Base-by-base conservation (phyloP, 1,140 invertebrate species). In the Cylas formicarius region DNA sequence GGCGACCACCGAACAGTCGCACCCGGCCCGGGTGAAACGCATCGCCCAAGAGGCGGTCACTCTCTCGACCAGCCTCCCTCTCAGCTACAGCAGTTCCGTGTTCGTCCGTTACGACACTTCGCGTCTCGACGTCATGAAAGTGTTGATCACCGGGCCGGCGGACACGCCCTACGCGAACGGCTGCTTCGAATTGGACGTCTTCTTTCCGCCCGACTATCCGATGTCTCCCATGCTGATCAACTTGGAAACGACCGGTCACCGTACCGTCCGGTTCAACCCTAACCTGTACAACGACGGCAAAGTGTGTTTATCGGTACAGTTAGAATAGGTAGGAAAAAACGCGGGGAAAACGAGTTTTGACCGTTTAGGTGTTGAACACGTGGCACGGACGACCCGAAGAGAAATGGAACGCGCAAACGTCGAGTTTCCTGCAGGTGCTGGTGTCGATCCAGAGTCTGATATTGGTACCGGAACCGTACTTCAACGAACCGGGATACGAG, bases 361-460 rank as follows among this genome's bases (percentile, higher is more conserved):
- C 8, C 9, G 32, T 35, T 32, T 27, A 48, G 45, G 45, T 97
- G 44, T 71, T 97, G 16, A 96, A 96, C 66, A 97, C 94, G 0
- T 97, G 94, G 94, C 92, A 97, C 68, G 94, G 93, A 4, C 73
- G 92, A 44, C 93, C 92, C n/a, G 94, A 97, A 68, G 94, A 97
- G 65, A 94, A 96, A 71, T 97, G 94, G 94, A 97, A 95, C 69
- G 86, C 92, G 27, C 88, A 92, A 62, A 95, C 91, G 0, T 96
- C 91, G 31, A 96, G 90, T 68, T 94, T 97, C 62, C 72, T 97
- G 36, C 91, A 96, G 76, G 90, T 97, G 24, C 72, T 97, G 55
- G 90, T 97, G 9, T 95, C 91, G 22, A 97, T 97, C 59, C 93
- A 97, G 69, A 94, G 88, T 14, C 70, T 97, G 46, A 97, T 97